Evolutionary conservation across 2,113 vertebrate genomes (phyloP).

Genomic region (Solea senegalensis): DNA sequence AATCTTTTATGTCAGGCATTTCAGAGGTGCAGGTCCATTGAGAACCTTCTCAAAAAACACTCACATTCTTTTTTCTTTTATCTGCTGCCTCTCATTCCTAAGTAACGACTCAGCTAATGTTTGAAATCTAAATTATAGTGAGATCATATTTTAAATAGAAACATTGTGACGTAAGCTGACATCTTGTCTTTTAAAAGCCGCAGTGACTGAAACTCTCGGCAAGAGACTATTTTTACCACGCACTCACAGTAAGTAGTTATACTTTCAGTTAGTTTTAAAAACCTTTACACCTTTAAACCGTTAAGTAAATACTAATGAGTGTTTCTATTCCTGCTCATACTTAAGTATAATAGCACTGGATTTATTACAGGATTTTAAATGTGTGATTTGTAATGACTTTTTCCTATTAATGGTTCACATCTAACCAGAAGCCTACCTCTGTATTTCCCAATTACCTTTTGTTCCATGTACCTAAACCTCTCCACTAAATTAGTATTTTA

Average conservation of each 20-base stretch:
- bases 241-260: not conserved
- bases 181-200: not conserved
- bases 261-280: not conserved
- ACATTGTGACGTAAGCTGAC: not conserved
- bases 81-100: conserved; percentile 1
- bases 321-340: conserved; percentile 22
- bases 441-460: conserved; percentile 3
- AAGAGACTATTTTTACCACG: not conserved
- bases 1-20: conserved; percentile 50
- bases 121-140: conserved; percentile 9
- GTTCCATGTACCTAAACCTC: not conserved
- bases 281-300: not conserved
- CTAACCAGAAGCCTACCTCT: too few relatives aligned
- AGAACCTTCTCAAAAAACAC: conserved; percentile 18
- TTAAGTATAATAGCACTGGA: conserved; percentile 3
- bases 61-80: not conserved
- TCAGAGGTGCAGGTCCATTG: conserved; percentile 22
- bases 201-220: not conserved
- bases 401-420: not conserved
- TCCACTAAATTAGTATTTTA: not conserved
- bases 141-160: conserved; percentile 7
- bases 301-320: conserved; percentile 31
- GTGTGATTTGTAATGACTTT: not conserved
- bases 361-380: conserved; percentile 13
- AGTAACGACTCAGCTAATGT: conserved; percentile 15